Conservation (phyloP, 1,140 invertebrate genomes). For the Heliconius hermathena region DNA sequence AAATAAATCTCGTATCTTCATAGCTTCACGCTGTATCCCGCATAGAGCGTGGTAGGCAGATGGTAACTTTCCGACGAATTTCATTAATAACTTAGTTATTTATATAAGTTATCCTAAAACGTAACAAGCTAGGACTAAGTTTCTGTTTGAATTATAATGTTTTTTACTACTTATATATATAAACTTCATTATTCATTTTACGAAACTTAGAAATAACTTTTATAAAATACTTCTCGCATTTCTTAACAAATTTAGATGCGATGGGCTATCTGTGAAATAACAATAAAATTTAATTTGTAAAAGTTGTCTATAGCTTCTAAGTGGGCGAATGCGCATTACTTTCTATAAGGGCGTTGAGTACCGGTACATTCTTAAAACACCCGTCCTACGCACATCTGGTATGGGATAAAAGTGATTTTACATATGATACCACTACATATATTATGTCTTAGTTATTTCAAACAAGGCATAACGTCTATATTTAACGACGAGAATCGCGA, state of each 20-base stretch:
- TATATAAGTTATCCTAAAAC: no score
- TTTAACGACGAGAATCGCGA: slow-evolving; percentile 9
- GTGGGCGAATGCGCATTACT: slow-evolving; percentile 32
- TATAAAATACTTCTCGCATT: background rate
- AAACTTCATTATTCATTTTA: background rate
- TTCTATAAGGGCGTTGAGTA: slow-evolving; percentile 41
- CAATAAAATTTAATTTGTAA: slow-evolving; percentile 7
- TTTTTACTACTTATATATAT: no score
- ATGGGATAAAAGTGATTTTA: background rate
- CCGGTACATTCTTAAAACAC: slow-evolving; percentile 40
- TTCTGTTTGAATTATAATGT: no score
- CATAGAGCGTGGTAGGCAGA: no score
- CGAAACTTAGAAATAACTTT: background rate
- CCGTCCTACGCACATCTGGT: slow-evolving; percentile 9
- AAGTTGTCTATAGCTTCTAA: background rate
- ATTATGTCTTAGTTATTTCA: slow-evolving; percentile 13
- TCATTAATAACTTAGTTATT: no score
- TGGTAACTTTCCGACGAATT: no score
- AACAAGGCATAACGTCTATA: slow-evolving; percentile 28
- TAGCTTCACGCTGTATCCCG: no score
- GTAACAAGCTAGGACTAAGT: no score
- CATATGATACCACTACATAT: background rate
- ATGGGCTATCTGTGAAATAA: background rate
- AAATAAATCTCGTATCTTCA: no score
- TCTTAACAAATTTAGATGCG: background rate